Percentiles rank a stretch among this genome's conserved stretches.
These are phyloP conservation scores for Tenebrio molitor DNA, from an alignment of 1,140 invertebrate genomes.

Conservation along the genomic window DNA sequence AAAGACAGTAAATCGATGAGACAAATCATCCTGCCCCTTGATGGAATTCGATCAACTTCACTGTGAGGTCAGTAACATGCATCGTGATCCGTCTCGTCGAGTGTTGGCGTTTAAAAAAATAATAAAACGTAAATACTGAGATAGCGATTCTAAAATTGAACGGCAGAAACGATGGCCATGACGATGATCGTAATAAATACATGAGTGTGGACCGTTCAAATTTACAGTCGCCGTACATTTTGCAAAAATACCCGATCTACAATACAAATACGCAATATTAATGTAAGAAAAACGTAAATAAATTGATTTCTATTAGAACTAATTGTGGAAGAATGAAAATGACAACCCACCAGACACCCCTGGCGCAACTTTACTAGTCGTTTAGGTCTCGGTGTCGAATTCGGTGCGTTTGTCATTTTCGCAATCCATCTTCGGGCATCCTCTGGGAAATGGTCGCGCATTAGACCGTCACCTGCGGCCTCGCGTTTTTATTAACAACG, in stretches of 20 bases:
- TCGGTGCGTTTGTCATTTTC: slow-evolving; percentile 3
- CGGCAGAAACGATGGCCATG: too few species aligned
- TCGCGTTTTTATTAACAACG: slow-evolving; percentile 92
- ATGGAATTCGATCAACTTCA: too few species aligned
- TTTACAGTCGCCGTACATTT: background rate
- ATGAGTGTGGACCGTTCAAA: background rate
- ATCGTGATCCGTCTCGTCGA: too few species aligned
- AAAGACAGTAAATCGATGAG: background rate
- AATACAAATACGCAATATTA: background rate
- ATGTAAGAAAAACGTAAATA: background rate
- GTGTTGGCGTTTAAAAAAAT: too few species aligned
- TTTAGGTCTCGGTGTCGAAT: background rate
- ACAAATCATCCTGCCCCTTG: too few species aligned
- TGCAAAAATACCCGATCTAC: background rate
- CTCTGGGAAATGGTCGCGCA: background rate
- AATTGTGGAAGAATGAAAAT: background rate
- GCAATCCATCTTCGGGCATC: background rate
- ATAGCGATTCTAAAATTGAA: too few species aligned
- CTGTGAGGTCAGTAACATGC: background rate
- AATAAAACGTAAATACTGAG: too few species aligned
- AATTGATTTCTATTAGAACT: background rate
- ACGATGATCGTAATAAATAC: background rate
- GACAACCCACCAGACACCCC: too few species aligned
- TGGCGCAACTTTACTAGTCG: too few species aligned
- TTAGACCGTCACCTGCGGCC: slow-evolving; percentile 72